Percentiles rank a stretch among this genome's conserved stretches.
These are phyloP conservation scores for Mechanitis mazaeus DNA, from an alignment of 2,888 invertebrate species.

Conservation along the genomic window DNA sequence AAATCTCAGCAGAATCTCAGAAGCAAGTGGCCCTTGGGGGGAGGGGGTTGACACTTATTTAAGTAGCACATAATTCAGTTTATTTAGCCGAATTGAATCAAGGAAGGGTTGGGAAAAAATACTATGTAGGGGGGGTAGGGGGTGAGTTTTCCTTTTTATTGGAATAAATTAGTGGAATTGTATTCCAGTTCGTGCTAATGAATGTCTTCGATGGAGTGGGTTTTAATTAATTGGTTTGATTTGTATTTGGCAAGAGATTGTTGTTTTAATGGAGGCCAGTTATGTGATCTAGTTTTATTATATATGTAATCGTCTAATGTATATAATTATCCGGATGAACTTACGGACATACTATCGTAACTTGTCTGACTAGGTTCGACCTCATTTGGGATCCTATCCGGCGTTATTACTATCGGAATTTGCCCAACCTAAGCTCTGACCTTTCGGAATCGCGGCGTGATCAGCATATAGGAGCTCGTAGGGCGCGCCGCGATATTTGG, in stretches of 20 bases:
- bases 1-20: constrained; percentile 63
- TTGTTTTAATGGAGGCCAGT: no score
- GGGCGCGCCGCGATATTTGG: no score
- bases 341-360: no score
- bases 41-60: constrained; percentile 77
- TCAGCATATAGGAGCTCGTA: no score
- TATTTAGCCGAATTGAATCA: constrained; percentile 73
- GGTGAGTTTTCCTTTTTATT: constrained; percentile 56
- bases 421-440: no score
- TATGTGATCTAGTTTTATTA: no score
- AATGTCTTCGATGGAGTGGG: constrained; percentile 55
- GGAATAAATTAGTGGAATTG: constrained; percentile 69
- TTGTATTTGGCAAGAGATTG: constrained; percentile 27
- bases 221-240: constrained; percentile 54
- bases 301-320: no score
- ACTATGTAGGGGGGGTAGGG: constrained; percentile 33
- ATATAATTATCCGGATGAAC: no score
- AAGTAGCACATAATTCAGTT: constrained; percentile 84
- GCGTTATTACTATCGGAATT: no score
- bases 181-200: constrained; percentile 56
- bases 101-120: constrained; percentile 48
- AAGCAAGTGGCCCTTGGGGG: constrained; percentile 57
- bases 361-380: no score
- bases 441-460: no score
- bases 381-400: no score